Base-by-base conservation (phyloP, 92 coral and sea anemone genomes). In the Phymanthus crucifer region DNA sequence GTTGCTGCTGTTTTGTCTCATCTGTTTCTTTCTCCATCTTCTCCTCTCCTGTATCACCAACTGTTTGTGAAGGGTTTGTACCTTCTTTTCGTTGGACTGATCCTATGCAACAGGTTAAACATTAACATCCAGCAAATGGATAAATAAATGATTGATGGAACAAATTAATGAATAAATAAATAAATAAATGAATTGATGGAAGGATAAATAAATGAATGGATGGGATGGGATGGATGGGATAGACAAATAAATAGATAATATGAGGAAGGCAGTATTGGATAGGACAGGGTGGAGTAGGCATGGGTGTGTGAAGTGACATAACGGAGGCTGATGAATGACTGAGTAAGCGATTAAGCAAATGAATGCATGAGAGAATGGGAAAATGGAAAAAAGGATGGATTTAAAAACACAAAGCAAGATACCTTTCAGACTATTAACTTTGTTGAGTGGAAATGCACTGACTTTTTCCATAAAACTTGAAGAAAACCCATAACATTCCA, bases 381-480 rank as follows among this genome's bases (percentile, higher is more conserved):
- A n/a, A n/a, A 43, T 43, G 48, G 12, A 17, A 43, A 17, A 0
- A 1, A 9, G 10, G 45, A 11, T 70, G 12, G 45, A 70, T 21
- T 70, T 19, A 17, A 70, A 36, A 36, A 9, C 19, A 6, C 6
- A 3, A 35, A 27, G 1, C 34, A 7, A 10, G 68, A 61, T 76
- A 76, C 80, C 80, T 54, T 76, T 58, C 6, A 76, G 40, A 27
- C 90, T 77, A 65, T 94, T 85, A 40, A 95, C 35, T 81, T 93
- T 93, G 77, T 66, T 73, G 74, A 93, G 86, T 19, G 97, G 89
- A 77, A 93, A 91, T 19, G 96, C 99, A 87, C 76, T 74, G n/a
- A 93, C 72, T 40, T 84, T 88, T 74, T 87, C 71, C 81, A 81
- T 50, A 48, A 78, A 82, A 48, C 75, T 75, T 50, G 87, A 78